Evolutionary conservation across 2,888 invertebrate species (phyloP).

Genomic region (Hyles lineata): DNA sequence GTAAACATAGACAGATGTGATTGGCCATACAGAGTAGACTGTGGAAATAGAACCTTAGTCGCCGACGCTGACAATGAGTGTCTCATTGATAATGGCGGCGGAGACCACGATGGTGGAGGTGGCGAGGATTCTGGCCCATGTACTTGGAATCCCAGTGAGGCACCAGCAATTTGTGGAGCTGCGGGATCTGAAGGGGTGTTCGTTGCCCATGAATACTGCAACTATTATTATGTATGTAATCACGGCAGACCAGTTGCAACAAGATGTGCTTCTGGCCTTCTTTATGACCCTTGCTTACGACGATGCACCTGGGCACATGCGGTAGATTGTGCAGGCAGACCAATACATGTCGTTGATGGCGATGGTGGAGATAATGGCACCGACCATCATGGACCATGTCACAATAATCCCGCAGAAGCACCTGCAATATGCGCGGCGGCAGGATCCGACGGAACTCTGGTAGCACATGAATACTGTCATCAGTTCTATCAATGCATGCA

Average conservation of each 20-base stretch:
- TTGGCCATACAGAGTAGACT: slow-evolving; percentile 52
- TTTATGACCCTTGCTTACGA: slow-evolving; percentile 48
- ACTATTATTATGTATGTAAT: slow-evolving; percentile 49
- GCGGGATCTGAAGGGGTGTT: slow-evolving; percentile 41
- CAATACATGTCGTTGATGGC: slow-evolving; percentile 34
- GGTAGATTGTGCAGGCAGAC: slow-evolving; percentile 43
- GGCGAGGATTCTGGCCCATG: slow-evolving; percentile 34
- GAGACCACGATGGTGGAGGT: slow-evolving; percentile 30
- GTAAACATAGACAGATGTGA: slow-evolving; percentile 47
- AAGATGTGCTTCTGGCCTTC: slow-evolving; percentile 39
- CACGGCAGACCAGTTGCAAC: slow-evolving; percentile 44
- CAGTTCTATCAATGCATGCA: slow-evolving; percentile 52
- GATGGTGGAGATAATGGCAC: slow-evolving; percentile 32
- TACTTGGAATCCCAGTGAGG: slow-evolving; percentile 41
- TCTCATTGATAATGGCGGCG: slow-evolving; percentile 34
- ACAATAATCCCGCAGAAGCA: slow-evolving; percentile 49
- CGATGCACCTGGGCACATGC: slow-evolving; percentile 49
- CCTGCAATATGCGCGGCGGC: slow-evolving; percentile 48
- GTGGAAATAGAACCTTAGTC: slow-evolving; percentile 45
- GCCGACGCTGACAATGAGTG: slow-evolving; percentile 31
- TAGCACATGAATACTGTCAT: slow-evolving; percentile 58
- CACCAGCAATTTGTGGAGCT: slow-evolving; percentile 37
- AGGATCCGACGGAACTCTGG: slow-evolving; percentile 47
- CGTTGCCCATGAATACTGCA: slow-evolving; percentile 49
- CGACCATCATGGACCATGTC: slow-evolving; percentile 34